Evolutionary conservation across 2,888 invertebrate genomes (phyloP), one percentile per base, ranked within the genome.

Genomic region (Rhingia campestris): DNA sequence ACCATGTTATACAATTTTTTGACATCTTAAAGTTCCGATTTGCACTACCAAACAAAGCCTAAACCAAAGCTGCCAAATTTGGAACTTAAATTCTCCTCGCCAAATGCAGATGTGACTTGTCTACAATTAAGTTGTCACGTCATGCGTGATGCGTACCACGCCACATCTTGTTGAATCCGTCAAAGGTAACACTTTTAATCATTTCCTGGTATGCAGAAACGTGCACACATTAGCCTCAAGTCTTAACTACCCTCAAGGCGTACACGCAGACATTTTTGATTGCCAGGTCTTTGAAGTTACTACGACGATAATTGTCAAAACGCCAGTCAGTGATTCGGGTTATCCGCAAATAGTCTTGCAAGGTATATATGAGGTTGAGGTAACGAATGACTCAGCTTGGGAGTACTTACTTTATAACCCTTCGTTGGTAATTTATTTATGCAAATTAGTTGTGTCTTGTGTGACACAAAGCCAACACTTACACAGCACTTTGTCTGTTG

Each of bases 361-460:
- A 76, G 56, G 49, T 22, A 22, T 22, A 22, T 22, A 22, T 22
- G 22, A 22, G 22, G n/a, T 41, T 41, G 37, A 22, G 30, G 41
- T 30, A 12, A 7, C 35, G 67, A 58, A 49, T 79, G 77, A 79
- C 22, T 22, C 22, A 22, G 22, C 22, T 22, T 22, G 22, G 22
- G 22, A 22, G 22, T 22, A 22, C 22, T 22, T 37, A 79, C 56
- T 64, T 39, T 79, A 58, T 67, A 81, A 70, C 73, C 80, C 80
- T 61, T 54, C 37, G 53, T 73, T 72, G 73, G 63, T 58, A 66
- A 73, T 63, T 75, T 58, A 35, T 56, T 49, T 75, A 81, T 81
- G 81, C 74, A 81, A 81, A 81, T 81, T 33, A 81, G 75, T 75
- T 81, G 75, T 75, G 22, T 22, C 22, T 22, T 22, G 81, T 81